Base-by-base conservation (phyloP, 2,888 invertebrate genomes). In the Epinotia brunnichana region DNA sequence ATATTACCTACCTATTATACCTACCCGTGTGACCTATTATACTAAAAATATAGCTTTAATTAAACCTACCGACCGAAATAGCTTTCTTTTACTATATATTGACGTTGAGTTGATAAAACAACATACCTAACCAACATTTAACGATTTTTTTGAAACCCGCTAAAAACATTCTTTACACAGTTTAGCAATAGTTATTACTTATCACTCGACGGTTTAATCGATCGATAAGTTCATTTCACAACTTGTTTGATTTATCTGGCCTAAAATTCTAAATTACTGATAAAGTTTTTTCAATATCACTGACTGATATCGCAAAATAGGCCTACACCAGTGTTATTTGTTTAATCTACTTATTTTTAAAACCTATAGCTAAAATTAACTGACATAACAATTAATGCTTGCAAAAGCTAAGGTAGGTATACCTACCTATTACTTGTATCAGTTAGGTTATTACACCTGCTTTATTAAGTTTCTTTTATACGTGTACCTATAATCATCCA, bases 191-290 rank as follows among this genome's bases (percentile, higher is more conserved):
- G 2, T 35, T 54, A 41, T 60, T 66, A 71, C 21, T 68, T 63
- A 72, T 73, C 68, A 51, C 41, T 68, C 10, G 48, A 68, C 56
- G 15, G 72, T 56, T 51, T 69, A 62, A 73, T 73, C 73, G 61
- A 41, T 19, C 11, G 73, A 73, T 73, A 73, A 53, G 39, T 62
- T 48, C 29, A 53, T 73, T 63, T 69, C 73, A 63, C 73, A 73
- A 73, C 59, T 41, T 29, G 56, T 57, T 69, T 15, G 56, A 51
- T 51, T 60, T 72, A 54, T 69, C 41, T 69, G 73, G 59, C 68
- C 73, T 73, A 73, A 62, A 72, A 69, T 69, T 69, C 63, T 63
- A 63, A 73, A 73, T 73, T 63, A 69, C 44, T 2, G 35, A 54
- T 71, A 56, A 11, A 2, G 15, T 41, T 11, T 67, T 69, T 73